phyloP scores from a whole-genome alignment of 2,113 vertebrate species.

The Pterocles gutturalis region DNA sequence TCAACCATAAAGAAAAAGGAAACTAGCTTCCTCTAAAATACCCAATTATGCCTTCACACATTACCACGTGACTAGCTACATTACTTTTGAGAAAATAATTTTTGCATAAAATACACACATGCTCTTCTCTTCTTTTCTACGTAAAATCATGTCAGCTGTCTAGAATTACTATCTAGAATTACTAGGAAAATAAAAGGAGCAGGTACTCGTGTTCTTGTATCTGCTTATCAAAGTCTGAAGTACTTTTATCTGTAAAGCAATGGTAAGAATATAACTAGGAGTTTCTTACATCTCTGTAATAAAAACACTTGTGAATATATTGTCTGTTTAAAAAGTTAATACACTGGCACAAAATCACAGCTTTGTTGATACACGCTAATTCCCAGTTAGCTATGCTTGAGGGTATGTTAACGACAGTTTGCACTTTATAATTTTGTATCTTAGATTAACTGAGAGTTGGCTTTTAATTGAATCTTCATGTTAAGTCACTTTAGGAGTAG shows the following conservation, averaged over 20 bases:
- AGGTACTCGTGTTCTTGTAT: neutral
- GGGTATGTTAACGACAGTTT: neutral
- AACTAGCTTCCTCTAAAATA: neutral
- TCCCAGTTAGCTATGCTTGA: neutral
- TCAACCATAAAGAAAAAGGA: neutral
- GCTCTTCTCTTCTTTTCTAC: neutral
- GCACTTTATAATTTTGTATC: neutral
- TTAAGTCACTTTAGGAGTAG: conserved; percentile 9
- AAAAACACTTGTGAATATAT: neutral
- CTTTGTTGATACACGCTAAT: neutral
- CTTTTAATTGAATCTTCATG: conserved; percentile 3
- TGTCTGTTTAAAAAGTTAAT: neutral
- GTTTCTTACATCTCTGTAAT: neutral
- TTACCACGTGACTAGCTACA: neutral
- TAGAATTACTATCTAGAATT: neutral
- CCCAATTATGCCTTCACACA: neutral
- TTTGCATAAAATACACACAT: neutral
- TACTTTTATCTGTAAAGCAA: neutral
- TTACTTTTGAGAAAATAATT: neutral
- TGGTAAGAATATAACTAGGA: neutral
- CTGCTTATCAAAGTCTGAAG: neutral
- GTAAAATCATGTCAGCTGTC: neutral
- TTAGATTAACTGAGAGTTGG: neutral
- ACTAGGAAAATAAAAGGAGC: neutral
- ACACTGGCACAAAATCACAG: neutral